Evolutionary conservation across 2,113 vertebrate species (phyloP).

Genomic region (Brachyistius frenatus): DNA sequence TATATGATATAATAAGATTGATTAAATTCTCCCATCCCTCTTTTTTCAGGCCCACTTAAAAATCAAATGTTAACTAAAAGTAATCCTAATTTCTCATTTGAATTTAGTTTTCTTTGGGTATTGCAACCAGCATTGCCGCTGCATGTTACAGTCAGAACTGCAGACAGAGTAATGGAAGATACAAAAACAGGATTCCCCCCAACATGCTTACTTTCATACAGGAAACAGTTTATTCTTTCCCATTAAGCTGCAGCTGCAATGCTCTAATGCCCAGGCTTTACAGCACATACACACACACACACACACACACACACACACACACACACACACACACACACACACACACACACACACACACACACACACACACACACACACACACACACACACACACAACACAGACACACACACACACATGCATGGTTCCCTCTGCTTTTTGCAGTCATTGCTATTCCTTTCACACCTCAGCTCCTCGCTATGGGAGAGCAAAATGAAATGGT

Average conservation of each 20-base stretch:
- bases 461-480: slow-evolving; percentile 63
- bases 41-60: not conserved
- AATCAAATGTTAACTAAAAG: not conserved
- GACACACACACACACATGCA: slow-evolving; percentile 16
- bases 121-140: slow-evolving; percentile 12
- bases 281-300: slow-evolving; percentile 39
- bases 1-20: not conserved
- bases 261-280: slow-evolving; percentile 62
- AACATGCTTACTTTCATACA: slow-evolving; percentile 42
- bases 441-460: slow-evolving; percentile 83
- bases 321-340: slow-evolving; percentile 40
- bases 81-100: slow-evolving; percentile 20
- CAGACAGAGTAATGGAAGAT: slow-evolving; percentile 5
- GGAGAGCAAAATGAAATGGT: slow-evolving; percentile 70
- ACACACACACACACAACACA: slow-evolving; percentile 40
- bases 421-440: slow-evolving; percentile 37
- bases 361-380: slow-evolving; percentile 16
- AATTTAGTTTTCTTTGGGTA: slow-evolving; percentile 1
- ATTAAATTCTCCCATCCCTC: too few relatives aligned
- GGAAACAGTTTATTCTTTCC: slow-evolving; percentile 65
- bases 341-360: slow-evolving; percentile 47
- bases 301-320: slow-evolving; percentile 36
- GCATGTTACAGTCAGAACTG: slow-evolving; percentile 18
- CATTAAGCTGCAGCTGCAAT: slow-evolving; percentile 57
- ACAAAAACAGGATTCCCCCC: slow-evolving; percentile 44